Percentiles rank a stretch among this genome's conserved stretches.
phyloP scores from a whole-genome alignment of 2,113 vertebrate species.

The Smithornis capensis region DNA sequence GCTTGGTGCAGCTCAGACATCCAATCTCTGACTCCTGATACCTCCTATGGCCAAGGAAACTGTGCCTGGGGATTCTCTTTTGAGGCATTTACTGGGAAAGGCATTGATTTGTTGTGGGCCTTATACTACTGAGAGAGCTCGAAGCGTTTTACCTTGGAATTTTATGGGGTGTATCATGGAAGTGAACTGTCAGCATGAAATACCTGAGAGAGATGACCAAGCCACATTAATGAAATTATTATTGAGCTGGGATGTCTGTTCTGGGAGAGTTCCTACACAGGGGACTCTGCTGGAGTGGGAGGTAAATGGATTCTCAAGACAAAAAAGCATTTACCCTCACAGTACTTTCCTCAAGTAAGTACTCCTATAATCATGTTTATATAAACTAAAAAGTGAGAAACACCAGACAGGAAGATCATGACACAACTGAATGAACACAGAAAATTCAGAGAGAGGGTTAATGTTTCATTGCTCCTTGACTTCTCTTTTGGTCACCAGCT shows the following conservation, averaged over 20 bases:
- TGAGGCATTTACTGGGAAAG: background rate
- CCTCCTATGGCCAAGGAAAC: background rate
- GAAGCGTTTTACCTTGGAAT: background rate
- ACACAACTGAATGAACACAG: background rate
- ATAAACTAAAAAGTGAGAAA: background rate
- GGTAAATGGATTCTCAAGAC: background rate
- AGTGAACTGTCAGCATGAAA: background rate
- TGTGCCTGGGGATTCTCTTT: background rate
- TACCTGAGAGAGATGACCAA: background rate
- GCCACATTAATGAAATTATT: background rate
- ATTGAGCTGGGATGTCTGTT: background rate
- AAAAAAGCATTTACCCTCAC: background rate
- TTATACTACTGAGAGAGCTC: background rate
- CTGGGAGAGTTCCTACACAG: background rate
- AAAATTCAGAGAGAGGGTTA: background rate
- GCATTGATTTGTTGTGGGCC: background rate
- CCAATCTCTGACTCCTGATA: background rate
- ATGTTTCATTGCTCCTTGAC: background rate
- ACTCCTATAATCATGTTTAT: background rate
- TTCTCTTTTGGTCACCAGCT: background rate
- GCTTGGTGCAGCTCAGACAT: background rate
- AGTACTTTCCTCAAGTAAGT: background rate
- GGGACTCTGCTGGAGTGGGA: background rate
- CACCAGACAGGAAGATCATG: background rate
- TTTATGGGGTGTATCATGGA: background rate